phyloP scores from a whole-genome alignment of 2,888 invertebrate species.

The Odontocolon sp. region DNA sequence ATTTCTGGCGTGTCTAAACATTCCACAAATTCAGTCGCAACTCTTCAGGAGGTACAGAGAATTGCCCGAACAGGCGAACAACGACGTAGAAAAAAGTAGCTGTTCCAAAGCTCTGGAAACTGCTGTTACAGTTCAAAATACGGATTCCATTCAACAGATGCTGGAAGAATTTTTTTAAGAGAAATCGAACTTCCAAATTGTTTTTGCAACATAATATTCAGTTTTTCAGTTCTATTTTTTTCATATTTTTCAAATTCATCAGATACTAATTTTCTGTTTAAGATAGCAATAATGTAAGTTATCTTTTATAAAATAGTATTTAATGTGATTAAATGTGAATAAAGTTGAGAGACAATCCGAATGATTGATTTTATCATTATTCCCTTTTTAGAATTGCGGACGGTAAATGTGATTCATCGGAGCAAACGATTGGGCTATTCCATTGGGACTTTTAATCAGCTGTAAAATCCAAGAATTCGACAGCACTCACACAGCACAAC shows the following conservation, averaged over 20 bases:
- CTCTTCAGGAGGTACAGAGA: constrained; percentile 9
- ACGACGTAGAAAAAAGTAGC: background rate
- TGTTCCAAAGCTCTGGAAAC: background rate
- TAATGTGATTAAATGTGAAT: no score
- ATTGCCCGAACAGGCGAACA: background rate
- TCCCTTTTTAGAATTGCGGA: no score
- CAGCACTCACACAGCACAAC: no score
- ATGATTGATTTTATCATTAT: no score
- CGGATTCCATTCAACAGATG: background rate
- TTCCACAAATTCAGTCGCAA: constrained; percentile 4
- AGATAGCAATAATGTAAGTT: background rate
- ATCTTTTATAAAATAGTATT: background rate
- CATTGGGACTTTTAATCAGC: no score
- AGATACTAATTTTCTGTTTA: background rate
- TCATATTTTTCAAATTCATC: background rate
- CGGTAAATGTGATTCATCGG: no score
- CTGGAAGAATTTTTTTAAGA: background rate
- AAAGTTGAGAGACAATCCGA: no score
- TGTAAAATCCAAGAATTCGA: no score
- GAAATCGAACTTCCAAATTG: no score
- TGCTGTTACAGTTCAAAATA: background rate
- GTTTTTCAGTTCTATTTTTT: background rate
- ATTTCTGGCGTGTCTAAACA: background rate
- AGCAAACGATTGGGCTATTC: no score
- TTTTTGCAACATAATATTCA: background rate